These are phyloP conservation scores for Daboia siamensis DNA, from an alignment of 2,113 vertebrate species.

Conservation along the genomic window DNA sequence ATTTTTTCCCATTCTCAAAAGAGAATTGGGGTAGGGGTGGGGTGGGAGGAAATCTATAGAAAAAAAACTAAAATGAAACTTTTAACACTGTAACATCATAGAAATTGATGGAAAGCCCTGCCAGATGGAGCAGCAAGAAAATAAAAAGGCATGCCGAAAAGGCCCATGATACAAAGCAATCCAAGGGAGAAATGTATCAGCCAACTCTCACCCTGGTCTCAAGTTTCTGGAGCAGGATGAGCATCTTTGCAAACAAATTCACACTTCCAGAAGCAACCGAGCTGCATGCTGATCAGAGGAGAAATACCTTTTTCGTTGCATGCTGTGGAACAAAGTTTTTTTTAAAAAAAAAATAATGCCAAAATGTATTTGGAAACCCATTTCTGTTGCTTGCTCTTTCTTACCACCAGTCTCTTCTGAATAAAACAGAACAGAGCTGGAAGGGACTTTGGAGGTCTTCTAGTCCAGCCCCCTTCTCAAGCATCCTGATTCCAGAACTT, in stretches of 20 bases:
- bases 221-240: accelerated
- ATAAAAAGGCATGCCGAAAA: background rate
- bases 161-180: background rate
- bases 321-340: background rate
- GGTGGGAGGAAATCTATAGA: background rate
- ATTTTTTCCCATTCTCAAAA: slow-evolving; percentile 30
- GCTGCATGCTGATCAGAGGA: too few relatives aligned
- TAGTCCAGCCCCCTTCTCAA: too few relatives aligned
- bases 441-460: too few relatives aligned
- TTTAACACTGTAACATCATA: slow-evolving; percentile 36
- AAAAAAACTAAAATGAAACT: slow-evolving; percentile 43
- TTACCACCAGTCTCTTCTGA: too few relatives aligned
- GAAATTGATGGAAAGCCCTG: background rate
- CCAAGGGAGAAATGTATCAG: background rate
- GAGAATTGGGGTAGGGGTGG: background rate
- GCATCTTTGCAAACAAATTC: background rate
- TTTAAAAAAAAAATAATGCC: background rate
- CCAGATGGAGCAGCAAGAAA: background rate
- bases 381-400: background rate
- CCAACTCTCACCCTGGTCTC: background rate
- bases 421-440: too few relatives aligned
- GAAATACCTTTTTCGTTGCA: background rate
- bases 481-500: background rate
- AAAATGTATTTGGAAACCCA: background rate
- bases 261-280: background rate